These are phyloP conservation scores for Augiades crinisus DNA, from an alignment of 2,888 invertebrate species.

Conservation along the genomic window DNA sequence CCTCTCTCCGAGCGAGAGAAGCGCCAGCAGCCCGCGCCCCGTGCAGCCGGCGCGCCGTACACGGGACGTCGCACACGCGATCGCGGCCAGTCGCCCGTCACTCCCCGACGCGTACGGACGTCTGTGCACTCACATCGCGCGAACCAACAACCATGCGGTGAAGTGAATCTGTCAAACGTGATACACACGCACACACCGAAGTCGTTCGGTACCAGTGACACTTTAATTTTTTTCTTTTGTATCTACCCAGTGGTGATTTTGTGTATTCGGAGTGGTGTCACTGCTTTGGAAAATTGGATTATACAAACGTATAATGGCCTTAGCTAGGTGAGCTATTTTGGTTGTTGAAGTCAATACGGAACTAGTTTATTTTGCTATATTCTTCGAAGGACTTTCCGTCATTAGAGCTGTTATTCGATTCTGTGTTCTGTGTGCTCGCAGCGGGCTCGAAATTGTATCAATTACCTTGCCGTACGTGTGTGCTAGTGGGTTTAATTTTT, in stretches of 20 bases:
- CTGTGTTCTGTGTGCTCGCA: conserved; percentile 17
- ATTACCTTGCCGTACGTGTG: conserved; percentile 23
- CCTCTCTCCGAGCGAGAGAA: conserved; percentile 59
- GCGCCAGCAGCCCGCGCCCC: conserved; percentile 42
- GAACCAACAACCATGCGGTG: conserved; percentile 74
- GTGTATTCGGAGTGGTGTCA: conserved; percentile 70
- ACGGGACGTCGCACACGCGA: conserved; percentile 23
- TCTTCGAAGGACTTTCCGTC: conserved; percentile 63
- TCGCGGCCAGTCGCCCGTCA: conserved; percentile 66
- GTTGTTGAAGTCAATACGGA: conserved; percentile 79
- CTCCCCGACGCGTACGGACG: conserved; percentile 61
- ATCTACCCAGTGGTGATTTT: conserved; percentile 59
- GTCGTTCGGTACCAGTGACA: conserved; percentile 58
- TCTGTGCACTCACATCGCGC: conserved; percentile 54
- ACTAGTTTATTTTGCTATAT: conserved; percentile 75
- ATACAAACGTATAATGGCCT: conserved; percentile 79
- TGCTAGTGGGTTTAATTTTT: conserved; percentile 6
- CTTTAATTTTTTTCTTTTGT: conserved; percentile 39
- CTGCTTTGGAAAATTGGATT: conserved; percentile 77
- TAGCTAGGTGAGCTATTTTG: conserved; percentile 81
- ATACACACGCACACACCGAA: conserved; percentile 67
- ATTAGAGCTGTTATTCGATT: conserved; percentile 52
- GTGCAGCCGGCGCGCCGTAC: conserved; percentile 37
- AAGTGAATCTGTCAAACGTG: conserved; percentile 80
- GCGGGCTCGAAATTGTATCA: conserved; percentile 25